Evolutionary conservation across 2,888 invertebrate genomes (phyloP), one percentile per base, ranked within the genome.

Genomic region (Xestobium rufovillosum): DNA sequence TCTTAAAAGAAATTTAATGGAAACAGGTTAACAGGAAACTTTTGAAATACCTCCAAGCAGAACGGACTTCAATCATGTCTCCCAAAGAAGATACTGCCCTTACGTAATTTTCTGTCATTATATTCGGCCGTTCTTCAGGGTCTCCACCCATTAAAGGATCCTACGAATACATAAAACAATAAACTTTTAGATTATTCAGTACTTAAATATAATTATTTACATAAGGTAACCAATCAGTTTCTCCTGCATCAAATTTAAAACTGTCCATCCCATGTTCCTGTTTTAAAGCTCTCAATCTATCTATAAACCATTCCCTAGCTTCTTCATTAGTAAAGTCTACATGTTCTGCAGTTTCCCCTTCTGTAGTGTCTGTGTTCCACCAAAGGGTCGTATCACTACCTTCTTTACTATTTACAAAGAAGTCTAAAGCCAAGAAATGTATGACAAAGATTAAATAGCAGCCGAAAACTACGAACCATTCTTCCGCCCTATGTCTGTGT

Each of bases 161-260:
- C 71, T 72, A 43, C n/a, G n/a, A n/a, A n/a, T 28, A 14, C 6
- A 4, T 35, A 48, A 16, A 23, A 11, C 6, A 23, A 30, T 8
- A n/a, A n/a, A n/a, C n/a, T n/a, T n/a, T n/a, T n/a, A n/a, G n/a
- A n/a, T n/a, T n/a, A n/a, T n/a, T n/a, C n/a, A n/a, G n/a, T n/a
- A n/a, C n/a, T 8, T 27, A 27, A 3, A 27, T 8, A 12, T 4
- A 31, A 16, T 9, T 31, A 37, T 37, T 52, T 47, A 76, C 69
- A 60, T 75, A 71, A 17, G 81, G 80, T 26, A 76, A 63, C 75
- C 78, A 84, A 48, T 76, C 75, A 0, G 72, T 69, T 60, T 87
- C 86, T 14, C 87, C 89, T 27, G 86, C 87, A 52, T 88, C 86
- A 51, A 88, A 87, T 65, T 87, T 87, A 47, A 84, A 76, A 41